These are phyloP conservation scores for Artibeus jamaicensis DNA, from an alignment of 2,797 vertebrate species.

Conservation along the genomic window DNA sequence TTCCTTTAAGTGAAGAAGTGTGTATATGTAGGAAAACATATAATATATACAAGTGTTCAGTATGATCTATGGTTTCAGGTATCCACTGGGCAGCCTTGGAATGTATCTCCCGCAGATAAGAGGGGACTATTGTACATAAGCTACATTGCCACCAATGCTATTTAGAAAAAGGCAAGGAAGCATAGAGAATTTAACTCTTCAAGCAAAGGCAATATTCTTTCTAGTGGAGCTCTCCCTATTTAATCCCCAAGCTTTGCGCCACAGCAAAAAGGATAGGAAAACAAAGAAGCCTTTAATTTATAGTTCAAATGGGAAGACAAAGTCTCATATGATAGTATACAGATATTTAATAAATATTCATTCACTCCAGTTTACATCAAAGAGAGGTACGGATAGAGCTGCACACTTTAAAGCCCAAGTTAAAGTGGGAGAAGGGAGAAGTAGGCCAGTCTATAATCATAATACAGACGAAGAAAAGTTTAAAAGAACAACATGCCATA, in stretches of 20 bases:
- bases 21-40: background rate
- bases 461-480: background rate
- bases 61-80: background rate
- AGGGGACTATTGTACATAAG: background rate
- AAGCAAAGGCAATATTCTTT: background rate
- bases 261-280: background rate
- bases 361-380: background rate
- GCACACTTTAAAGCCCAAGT: background rate
- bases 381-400: background rate
- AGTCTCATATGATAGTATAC: background rate
- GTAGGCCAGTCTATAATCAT: background rate
- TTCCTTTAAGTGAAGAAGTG: background rate
- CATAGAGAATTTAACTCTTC: background rate
- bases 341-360: background rate
- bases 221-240: background rate
- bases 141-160: background rate
- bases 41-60: background rate
- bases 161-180: background rate
- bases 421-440: background rate
- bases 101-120: background rate
- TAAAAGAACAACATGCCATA: background rate
- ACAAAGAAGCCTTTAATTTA: background rate
- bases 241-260: background rate
- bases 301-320: background rate
- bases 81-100: background rate